Conservation (phyloP, 2,113 vertebrate species). For the Alethe diademata region DNA sequence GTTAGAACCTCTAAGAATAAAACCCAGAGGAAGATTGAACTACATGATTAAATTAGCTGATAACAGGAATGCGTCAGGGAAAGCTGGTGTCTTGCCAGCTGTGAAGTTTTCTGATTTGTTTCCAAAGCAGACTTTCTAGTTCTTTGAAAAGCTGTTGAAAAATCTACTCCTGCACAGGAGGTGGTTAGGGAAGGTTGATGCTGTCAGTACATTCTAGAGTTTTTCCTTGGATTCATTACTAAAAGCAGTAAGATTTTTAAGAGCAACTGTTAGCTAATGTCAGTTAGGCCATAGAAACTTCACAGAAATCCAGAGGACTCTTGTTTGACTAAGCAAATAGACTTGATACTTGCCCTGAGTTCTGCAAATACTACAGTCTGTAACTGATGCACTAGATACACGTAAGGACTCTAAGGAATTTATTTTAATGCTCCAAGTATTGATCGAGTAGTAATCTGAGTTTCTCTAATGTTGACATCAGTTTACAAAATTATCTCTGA, state of each 20-base stretch:
- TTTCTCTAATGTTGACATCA: slow-evolving; percentile 1
- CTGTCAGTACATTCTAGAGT: background rate
- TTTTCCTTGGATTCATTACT: background rate
- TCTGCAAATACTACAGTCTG: slow-evolving; percentile 7
- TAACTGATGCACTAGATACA: background rate
- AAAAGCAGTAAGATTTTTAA: background rate
- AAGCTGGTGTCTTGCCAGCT: background rate
- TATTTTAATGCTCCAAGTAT: slow-evolving; percentile 9
- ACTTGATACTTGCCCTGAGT: background rate
- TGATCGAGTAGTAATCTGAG: background rate
- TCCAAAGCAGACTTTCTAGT: background rate
- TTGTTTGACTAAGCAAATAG: background rate
- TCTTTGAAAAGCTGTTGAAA: background rate
- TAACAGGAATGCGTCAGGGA: background rate
- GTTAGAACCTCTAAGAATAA: background rate
- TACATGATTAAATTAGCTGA: background rate
- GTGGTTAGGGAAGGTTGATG: background rate
- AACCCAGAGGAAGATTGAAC: background rate
- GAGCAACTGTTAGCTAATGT: background rate
- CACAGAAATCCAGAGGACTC: background rate
- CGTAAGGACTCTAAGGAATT: background rate
- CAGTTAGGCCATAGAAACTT: background rate
- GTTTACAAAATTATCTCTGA: slow-evolving; percentile 15
- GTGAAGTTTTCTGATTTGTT: background rate
- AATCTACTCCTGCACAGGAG: background rate